Base-by-base conservation (phyloP, 1,140 invertebrate genomes). In the Penaeus indicus region DNA sequence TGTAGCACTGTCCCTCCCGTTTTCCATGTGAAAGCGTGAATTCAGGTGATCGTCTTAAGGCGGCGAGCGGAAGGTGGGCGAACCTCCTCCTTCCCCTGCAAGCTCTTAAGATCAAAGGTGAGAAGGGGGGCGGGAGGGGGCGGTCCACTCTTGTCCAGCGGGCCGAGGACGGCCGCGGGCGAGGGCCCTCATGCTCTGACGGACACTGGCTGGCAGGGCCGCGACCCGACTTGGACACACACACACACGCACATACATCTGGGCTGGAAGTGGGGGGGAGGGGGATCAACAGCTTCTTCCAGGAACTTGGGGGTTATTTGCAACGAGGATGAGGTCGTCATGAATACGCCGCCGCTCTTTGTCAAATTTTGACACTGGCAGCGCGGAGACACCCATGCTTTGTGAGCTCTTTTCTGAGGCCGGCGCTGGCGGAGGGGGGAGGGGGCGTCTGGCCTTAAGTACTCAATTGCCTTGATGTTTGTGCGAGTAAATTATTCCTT, bases 221-320 rank as follows among this genome's bases (percentile, higher is more conserved):
- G 47, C 67, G 64, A 67, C 18, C 83, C 69, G 38, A 42, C 69
- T 75, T 72, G 83, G 64, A 16, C 22, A 25, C 64, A 19, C 75
- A 38, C 75, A 38, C 32, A 25, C 75, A 25, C 3, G 27, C 32
- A 10, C 32, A 38, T 25, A 47, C 27, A 78, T 42, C 38, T 42
- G 38, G 38, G 38, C 38, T 42, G 3, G 38, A 42, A 42, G 38
- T 42, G 38, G 38, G 38, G 38, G 38, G 38, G 38, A 42, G 38
- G 38, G 38, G 38, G 47, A 27, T 38, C 75, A 78, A 10, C 75
- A 27, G 21, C 75, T 27, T 27, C 75, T 78, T 86, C 85, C 62
- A 67, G 78, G 85, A 86, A 86, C 27, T 67, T 54, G 27, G 62
- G 62, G 85, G 62, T 80, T 86, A 86, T 86, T 86, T 86, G 62